These are phyloP conservation scores for Brachyhypopomus occidentalis DNA, from an alignment of 2,113 vertebrate genomes.

Conservation along the genomic window DNA sequence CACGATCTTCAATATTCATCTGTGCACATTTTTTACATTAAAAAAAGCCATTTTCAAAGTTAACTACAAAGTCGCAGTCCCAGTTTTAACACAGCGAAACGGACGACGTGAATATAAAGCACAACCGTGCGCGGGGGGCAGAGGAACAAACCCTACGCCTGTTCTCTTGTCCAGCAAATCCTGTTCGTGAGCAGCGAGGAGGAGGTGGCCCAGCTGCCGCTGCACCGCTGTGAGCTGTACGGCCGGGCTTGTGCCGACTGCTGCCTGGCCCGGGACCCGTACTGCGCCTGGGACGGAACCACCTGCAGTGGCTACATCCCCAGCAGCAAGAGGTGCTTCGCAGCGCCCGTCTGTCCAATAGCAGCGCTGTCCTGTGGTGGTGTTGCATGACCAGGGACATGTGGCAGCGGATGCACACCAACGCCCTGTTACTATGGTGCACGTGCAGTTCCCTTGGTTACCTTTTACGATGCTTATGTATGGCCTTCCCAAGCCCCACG, in stretches of 20 bases:
- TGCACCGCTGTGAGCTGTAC: constrained; percentile 82
- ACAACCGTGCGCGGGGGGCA: too few species aligned
- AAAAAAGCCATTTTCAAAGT: too few species aligned
- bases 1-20: neutral
- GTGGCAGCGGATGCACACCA: too few species aligned
- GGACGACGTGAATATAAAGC: too few species aligned
- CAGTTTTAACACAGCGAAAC: too few species aligned
- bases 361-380: neutral
- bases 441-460: neutral
- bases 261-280: constrained; percentile 84
- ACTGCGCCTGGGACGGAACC: constrained; percentile 84
- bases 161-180: constrained; percentile 70
- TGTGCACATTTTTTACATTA: neutral
- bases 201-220: constrained; percentile 75
- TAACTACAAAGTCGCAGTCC: too few species aligned
- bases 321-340: constrained; percentile 76
- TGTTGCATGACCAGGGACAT: too few species aligned
- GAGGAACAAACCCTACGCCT: too few species aligned
- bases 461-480: neutral
- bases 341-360: neutral
- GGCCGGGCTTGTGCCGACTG: constrained; percentile 78
- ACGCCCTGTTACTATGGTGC: neutral
- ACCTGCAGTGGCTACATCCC: constrained; percentile 74
- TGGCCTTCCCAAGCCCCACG: neutral
- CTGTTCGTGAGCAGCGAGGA: constrained; percentile 79